Evolutionary conservation across 2,888 invertebrate genomes (phyloP), one percentile per base, ranked within the genome.

Genomic region (Trilocha varians): DNA sequence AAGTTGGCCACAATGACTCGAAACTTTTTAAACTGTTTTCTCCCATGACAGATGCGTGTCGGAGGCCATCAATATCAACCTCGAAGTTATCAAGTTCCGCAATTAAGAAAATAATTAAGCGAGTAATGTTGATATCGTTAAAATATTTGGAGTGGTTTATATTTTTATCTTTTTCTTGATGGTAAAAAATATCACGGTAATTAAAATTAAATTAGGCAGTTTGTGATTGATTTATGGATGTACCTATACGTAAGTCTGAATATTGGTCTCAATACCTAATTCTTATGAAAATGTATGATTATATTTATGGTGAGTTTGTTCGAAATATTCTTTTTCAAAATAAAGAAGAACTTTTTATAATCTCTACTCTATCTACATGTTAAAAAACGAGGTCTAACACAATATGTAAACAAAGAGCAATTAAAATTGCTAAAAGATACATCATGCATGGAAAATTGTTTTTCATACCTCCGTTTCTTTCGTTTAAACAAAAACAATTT

Each of bases 1-100:
- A 39, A 34, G 17, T 39, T 34, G 39, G 39, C 33, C 34, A 39
- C 34, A 25, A 25, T 34, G 13, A 34, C 16, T 33, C 13, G 39
- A 39, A 39, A 39, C 33, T 39, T 34, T 11, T 13, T 18, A 13
- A 18, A 13, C 18, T 18, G 13, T 9, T 25, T 25, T 25, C 25
- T 25, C 25, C 25, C 25, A 25, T 5, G 25, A 25, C 25, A 25
- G 25, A 25, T 2, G 25, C 25, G 25, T 25, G 25, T 25, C 18
- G 18, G 18, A 18, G 18, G 8, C 18, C 25, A 25, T 25, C 25
- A 25, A 25, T 2, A 25, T 11, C 2, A 25, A 25, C 6, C 25
- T 25, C n/a, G n/a, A 25, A 2, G 25, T 11, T 25, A 5, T 25
- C 11, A 2, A 25, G 6, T 25, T 25, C 25, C 25, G 11, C 1